Base-by-base conservation (phyloP, 2,113 vertebrate species). In the Eubucco bourcierii region DNA sequence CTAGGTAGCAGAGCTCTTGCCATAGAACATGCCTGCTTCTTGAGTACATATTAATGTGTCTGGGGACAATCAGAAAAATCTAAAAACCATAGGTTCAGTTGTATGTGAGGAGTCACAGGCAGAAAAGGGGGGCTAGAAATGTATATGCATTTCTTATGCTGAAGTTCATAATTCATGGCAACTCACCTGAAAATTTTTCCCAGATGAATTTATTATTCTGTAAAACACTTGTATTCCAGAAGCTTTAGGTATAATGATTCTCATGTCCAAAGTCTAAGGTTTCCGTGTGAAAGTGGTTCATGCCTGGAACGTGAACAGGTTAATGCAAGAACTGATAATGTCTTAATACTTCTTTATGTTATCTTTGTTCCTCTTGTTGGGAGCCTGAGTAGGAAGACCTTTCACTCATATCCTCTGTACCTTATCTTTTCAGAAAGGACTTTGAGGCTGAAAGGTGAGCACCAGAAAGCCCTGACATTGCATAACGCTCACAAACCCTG, bases 341-440 rank as follows among this genome's bases (percentile, higher is more conserved):
- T 46, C 34, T 73, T 84, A 87, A 90, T 95, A 80, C 53, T 80
- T 85, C 47, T 75, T 78, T 46, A 50, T 8, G 55, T 93, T 96
- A 91, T 94, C 92, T 96, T 91, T 81, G n/a, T 70, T 65, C 81
- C 83, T 68, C 39, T 33, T n/a, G 37, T 60, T 91, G 41, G 21
- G 29, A 93, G 37, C 50, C 9, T 8, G 47, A 78, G 29, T n/a
- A 90, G 65, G 84, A 78, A 75, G 59, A 87, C 92, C 87, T 96
- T 95, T 93, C 88, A 76, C 71, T 94, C 37, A 15, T 78, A 64
- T 59, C 18, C 24, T 80, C 67, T 67, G 13, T 25, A 73, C 53
- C 72, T 96, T 95, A 93, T 91, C 95, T 91, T 58, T 86, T 77
- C 25, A 53, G 31, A 78, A 83, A 39, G 92, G 70, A 90, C 83